phyloP scores from a whole-genome alignment of 2,888 invertebrate genomes.

The Teleogryllus oceanicus region DNA sequence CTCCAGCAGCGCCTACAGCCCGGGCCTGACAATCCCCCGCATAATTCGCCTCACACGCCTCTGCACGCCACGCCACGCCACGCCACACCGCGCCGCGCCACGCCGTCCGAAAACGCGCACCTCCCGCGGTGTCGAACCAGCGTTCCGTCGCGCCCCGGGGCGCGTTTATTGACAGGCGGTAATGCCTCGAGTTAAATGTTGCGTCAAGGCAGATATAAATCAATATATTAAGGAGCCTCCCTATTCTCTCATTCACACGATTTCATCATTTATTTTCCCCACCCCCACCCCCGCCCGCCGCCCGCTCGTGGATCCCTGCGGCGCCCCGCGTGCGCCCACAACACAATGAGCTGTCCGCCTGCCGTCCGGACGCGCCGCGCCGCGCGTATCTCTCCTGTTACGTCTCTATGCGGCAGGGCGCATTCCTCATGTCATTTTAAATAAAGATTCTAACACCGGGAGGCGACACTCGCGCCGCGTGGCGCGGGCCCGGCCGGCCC shows the following conservation, averaged over 20 bases:
- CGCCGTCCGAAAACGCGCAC: background rate
- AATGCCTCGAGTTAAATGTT: slow-evolving; percentile 9
- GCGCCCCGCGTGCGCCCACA: background rate
- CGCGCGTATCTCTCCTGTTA: background rate
- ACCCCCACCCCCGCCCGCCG: background rate
- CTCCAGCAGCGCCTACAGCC: too few relatives aligned
- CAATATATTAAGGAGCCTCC: background rate
- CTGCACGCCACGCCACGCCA: too few relatives aligned
- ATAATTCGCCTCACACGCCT: too few relatives aligned
- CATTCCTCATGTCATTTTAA: slow-evolving; percentile 36
- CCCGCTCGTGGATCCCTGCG: too few relatives aligned
- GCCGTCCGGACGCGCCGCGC: background rate
- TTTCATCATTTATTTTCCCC: background rate
- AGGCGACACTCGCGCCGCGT: slow-evolving; percentile 34
- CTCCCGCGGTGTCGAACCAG: background rate
- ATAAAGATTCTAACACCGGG: slow-evolving; percentile 36
- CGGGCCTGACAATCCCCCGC: too few relatives aligned
- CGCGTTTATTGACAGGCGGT: slow-evolving; percentile 18
- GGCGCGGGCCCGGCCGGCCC: background rate
- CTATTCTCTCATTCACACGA: slow-evolving; percentile 18
- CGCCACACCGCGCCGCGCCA: too few relatives aligned
- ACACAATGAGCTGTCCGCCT: background rate
- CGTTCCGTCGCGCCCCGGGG: background rate
- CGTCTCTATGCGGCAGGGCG: background rate
- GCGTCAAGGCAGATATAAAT: slow-evolving; percentile 8